Evolutionary conservation across 1,140 invertebrate genomes (phyloP).

Genomic region (Agrypnia vestita): DNA sequence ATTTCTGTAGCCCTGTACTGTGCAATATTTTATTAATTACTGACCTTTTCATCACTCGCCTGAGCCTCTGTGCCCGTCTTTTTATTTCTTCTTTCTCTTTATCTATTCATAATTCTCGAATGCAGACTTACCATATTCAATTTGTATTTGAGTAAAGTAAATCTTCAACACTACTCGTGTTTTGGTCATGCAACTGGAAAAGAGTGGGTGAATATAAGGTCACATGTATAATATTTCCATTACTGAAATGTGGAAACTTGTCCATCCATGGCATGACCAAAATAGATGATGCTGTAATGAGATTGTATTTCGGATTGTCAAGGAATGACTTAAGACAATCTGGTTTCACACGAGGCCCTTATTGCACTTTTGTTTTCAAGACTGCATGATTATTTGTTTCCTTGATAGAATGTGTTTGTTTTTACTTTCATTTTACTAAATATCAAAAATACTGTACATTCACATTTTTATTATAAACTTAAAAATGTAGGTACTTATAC

Average conservation of each 20-base stretch:
- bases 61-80: conserved; percentile 60
- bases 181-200: conserved; percentile 53
- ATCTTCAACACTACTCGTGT: conserved; percentile 38
- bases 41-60: conserved; percentile 61
- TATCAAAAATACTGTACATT: conserved; percentile 50
- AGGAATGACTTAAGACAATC: conserved; percentile 59
- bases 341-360: conserved; percentile 58
- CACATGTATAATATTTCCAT: conserved; percentile 19
- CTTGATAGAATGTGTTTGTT: conserved; percentile 59
- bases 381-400: conserved; percentile 60
- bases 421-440: conserved; percentile 54
- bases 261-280: conserved; percentile 57
- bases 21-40: conserved; percentile 61
- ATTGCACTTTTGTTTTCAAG: conserved; percentile 59
- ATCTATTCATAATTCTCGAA: conserved; percentile 58
- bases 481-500: conserved; percentile 44
- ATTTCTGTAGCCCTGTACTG: conserved; percentile 61
- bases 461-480: conserved; percentile 39
- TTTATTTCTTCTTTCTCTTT: conserved; percentile 59
- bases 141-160: conserved; percentile 33
- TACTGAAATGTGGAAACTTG: conserved; percentile 40
- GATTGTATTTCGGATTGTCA: conserved; percentile 59
- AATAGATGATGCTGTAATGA: conserved; percentile 59
- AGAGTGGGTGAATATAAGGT: conserved; percentile 32
- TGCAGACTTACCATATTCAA: conserved; percentile 50